Evolutionary conservation across 1,140 invertebrate species (phyloP), one percentile per base, ranked within the genome.

Genomic region (Drosophila prosaltans): DNA sequence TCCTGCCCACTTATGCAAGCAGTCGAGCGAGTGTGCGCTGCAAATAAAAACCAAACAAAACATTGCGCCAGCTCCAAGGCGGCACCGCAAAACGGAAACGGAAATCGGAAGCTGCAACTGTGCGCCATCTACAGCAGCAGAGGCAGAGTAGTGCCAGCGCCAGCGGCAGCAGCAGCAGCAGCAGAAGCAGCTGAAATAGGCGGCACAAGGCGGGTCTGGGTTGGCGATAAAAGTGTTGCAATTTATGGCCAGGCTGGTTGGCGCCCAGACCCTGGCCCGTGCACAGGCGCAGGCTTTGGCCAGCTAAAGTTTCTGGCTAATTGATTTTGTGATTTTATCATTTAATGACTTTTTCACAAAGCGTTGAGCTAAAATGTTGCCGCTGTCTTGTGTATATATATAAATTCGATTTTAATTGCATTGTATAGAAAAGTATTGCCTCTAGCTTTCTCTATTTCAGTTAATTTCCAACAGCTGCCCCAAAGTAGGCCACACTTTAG

Each of bases 261-360:
- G 74, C 84, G 84, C 77, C 84, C 72, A 64, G 39, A 39, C 58
- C 48, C 5, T 51, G 21, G 24, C 39, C 9, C 64, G 26, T 24
- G 60, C 43, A 36, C 67, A 43, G 45, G 59, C 41, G 48, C 45
- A 39, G 54, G 58, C 36, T 45, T 62, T 54, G 67, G 67, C 39
- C 67, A 69, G 74, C 78, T 81, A 81, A 89, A 89, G 80, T 89
- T 89, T 89, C 80, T 89, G 74, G 84, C 84, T 89, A 89, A 89
- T 89, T 89, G 84, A 89, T 89, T 89, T 89, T 89, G 84, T 69
- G 84, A 89, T 89, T 89, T 89, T 90, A 89, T 89, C 84, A 89
- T 89, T 89, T 89, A 89, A 89, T 89, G 84, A 89, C 85, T 89
- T 89, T 88, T 89, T 78, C 77, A 69, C 58, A 75, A 71, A 86